Conservation (phyloP, 2,113 vertebrate genomes). For the Dascyllus trimaculatus region DNA sequence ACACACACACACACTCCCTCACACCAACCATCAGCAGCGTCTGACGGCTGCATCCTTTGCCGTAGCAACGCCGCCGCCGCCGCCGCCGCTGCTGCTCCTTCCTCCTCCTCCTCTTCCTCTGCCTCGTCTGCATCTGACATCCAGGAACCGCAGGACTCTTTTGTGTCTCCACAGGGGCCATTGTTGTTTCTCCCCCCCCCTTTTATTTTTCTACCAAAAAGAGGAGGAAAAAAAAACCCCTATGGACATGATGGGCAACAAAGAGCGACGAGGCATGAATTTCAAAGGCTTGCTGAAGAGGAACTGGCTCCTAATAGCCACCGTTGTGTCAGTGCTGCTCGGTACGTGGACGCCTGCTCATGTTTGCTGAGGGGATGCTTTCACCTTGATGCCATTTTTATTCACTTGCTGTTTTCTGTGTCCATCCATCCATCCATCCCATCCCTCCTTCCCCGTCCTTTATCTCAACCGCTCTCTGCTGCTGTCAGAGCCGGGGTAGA, state of each 20-base stretch:
- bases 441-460: not conserved
- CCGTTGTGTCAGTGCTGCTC: constrained; percentile 89
- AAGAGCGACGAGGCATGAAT: constrained; percentile 79
- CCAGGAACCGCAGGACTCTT: constrained; percentile 25
- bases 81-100: constrained; percentile 8
- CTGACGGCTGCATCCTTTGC: constrained; percentile 69
- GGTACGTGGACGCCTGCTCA: constrained; percentile 85
- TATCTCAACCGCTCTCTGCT: not conserved
- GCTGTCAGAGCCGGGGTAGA: too few species aligned
- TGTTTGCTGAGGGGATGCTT: constrained; percentile 24
- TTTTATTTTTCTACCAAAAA: not conserved
- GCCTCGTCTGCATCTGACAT: constrained; percentile 50
- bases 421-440: not conserved
- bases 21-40: constrained; percentile 51
- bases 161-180: constrained; percentile 41
- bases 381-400: constrained; percentile 8
- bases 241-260: constrained; percentile 86
- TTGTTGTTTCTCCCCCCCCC: not conserved
- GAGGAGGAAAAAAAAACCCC: constrained; percentile 1
- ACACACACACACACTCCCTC: not conserved
- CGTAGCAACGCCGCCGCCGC: constrained; percentile 38
- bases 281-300: constrained; percentile 86
- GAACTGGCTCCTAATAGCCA: constrained; percentile 93
- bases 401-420: not conserved
- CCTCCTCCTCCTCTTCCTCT: constrained; percentile 14